Percentiles rank a stretch among this genome's conserved stretches.
Evolutionary conservation across 2,797 vertebrate genomes (phyloP).

Genomic region (Rousettus madagascariensis): DNA sequence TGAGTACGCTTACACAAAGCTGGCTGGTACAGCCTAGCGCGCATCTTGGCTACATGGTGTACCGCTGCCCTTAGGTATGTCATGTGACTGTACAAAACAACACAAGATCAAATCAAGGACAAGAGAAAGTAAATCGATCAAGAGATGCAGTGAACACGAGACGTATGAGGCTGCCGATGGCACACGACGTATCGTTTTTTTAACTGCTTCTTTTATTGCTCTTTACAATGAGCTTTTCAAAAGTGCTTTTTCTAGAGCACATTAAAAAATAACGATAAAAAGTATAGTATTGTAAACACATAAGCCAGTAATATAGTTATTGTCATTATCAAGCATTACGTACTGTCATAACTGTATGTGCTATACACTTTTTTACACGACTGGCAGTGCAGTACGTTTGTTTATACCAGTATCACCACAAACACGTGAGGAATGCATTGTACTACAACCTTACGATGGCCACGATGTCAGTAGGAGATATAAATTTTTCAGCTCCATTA

Average conservation of each 20-base stretch:
- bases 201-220: not conserved
- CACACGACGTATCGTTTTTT: accelerated
- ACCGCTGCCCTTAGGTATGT: accelerated
- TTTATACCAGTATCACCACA: too few relatives aligned
- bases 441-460: not conserved
- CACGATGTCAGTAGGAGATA: not conserved
- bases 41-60: not conserved
- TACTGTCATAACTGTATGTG: not conserved
- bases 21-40: too few relatives aligned
- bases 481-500: not conserved
- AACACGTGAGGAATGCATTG: accelerated
- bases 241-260: not conserved
- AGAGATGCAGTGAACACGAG: not conserved
- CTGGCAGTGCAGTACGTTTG: not conserved
- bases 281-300: not conserved
- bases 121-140: not conserved
- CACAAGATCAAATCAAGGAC: not conserved
- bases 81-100: not conserved
- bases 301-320: not conserved
- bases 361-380: accelerated
- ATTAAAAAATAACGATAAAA: too few relatives aligned
- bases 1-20: not conserved
- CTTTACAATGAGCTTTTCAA: not conserved
- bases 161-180: not conserved
- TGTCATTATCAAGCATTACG: too few relatives aligned